Conservation (phyloP, 1,140 invertebrate species). For the Drosophila gunungcola region DNA sequence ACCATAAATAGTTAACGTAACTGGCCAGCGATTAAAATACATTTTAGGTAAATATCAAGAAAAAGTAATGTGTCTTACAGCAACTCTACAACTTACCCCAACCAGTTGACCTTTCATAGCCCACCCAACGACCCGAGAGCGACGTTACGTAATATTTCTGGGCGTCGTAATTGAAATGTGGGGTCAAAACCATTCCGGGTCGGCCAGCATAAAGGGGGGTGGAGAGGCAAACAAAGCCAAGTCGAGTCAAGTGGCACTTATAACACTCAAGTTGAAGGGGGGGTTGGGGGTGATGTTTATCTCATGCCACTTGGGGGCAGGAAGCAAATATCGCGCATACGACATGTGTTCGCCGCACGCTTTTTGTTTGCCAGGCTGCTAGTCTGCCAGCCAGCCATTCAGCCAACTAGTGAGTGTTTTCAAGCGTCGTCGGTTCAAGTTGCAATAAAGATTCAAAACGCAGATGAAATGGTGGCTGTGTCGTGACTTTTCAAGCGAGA, state of each 20-base stretch:
- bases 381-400: neutral
- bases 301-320: conserved; percentile 47
- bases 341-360: conserved; percentile 35
- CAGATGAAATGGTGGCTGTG: conserved; percentile 57
- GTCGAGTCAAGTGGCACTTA: conserved; percentile 55
- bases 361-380: conserved; percentile 22
- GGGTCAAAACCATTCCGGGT: conserved; percentile 49
- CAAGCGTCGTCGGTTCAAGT: conserved; percentile 41
- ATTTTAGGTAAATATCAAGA: neutral
- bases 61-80: neutral
- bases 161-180: conserved; percentile 58
- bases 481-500: conserved; percentile 60
- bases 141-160: conserved; percentile 23
- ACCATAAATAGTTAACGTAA: too few relatives aligned
- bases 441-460: conserved; percentile 66
- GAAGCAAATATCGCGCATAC: conserved; percentile 63
- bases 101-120: conserved; percentile 11
- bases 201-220: conserved; percentile 6
- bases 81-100: neutral
- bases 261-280: conserved; percentile 29
- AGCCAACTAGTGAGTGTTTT: conserved; percentile 14
- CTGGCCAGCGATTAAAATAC: too few relatives aligned
- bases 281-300: conserved; percentile 15
- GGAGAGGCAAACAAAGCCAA: conserved; percentile 32
- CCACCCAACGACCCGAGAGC: conserved; percentile 8